A percentile compares a stretch with the other conserved stretches of the same genome.
These are phyloP conservation scores for Illadopsis cleaveri DNA, from an alignment of 2,113 vertebrate species.

Conservation along the genomic window DNA sequence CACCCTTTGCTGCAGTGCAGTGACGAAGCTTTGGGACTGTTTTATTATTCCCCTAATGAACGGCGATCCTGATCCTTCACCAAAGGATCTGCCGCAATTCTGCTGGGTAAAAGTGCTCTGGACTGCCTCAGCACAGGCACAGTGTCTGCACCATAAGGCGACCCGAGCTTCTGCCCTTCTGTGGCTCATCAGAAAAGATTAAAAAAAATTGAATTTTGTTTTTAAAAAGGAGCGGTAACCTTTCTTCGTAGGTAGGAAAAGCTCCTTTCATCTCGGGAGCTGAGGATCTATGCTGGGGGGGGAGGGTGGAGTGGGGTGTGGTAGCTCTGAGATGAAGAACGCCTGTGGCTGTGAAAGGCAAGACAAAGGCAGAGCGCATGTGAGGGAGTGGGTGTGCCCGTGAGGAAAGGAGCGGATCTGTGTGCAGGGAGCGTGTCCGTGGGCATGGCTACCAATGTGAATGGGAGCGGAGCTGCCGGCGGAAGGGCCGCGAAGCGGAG, in stretches of 20 bases:
- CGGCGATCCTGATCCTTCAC: constrained; percentile 1
- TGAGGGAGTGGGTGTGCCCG: constrained; percentile 4
- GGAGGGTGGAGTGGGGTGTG: no score
- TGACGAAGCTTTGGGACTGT: constrained; percentile 61
- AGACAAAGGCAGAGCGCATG: constrained; percentile 45
- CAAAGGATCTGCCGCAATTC: constrained; percentile 17
- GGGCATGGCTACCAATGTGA: background rate
- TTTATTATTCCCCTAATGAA: constrained; percentile 53
- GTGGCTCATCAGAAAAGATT: background rate
- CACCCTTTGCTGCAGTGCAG: constrained; percentile 66
- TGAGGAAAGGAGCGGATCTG: background rate
- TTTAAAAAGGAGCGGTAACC: background rate
- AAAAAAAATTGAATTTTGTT: background rate
- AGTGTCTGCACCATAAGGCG: background rate
- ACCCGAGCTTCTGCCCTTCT: background rate
- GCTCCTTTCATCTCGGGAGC: background rate
- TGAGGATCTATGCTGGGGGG: background rate
- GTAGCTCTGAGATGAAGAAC: background rate
- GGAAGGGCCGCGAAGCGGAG: background rate
- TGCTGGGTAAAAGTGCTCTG: background rate
- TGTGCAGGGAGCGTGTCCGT: background rate
- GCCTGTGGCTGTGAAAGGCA: background rate
- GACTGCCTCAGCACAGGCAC: background rate
- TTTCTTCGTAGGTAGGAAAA: background rate
- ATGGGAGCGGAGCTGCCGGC: background rate